Evolutionary conservation across 2,113 vertebrate species (phyloP).

Genomic region (Scophthalmus maximus): DNA sequence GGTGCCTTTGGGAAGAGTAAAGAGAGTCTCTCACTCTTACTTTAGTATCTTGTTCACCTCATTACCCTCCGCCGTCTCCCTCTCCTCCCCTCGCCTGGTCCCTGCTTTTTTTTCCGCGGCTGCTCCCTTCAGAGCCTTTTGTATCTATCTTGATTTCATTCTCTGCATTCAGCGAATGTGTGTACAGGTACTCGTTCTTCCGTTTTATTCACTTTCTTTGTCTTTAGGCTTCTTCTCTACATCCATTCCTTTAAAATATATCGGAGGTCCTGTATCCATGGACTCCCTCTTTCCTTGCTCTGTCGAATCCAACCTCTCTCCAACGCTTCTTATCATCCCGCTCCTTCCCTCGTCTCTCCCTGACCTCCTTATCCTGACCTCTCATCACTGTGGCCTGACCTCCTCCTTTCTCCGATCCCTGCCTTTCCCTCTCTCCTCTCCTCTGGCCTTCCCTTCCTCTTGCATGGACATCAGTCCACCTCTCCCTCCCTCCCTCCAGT

Average conservation of each 20-base stretch:
- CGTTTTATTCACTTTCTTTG: slow-evolving; percentile 1
- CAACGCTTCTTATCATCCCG: slow-evolving; percentile 34
- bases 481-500: slow-evolving; percentile 36
- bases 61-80: slow-evolving; percentile 23
- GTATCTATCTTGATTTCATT: slow-evolving; percentile 6
- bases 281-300: slow-evolving; percentile 10
- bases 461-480: slow-evolving; percentile 39
- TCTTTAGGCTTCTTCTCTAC: not conserved
- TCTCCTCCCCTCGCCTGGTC: not conserved
- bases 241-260: slow-evolving; percentile 4
- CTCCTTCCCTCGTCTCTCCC: slow-evolving; percentile 45
- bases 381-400: slow-evolving; percentile 52
- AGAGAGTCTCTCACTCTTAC: slow-evolving; percentile 11
- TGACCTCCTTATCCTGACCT: slow-evolving; percentile 49
- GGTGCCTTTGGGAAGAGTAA: slow-evolving; percentile 17
- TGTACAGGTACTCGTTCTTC: not conserved
- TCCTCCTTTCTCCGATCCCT: slow-evolving; percentile 37
- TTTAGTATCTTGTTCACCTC: slow-evolving; percentile 32
- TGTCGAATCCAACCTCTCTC: slow-evolving; percentile 44
- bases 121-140: not conserved
- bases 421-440: slow-evolving; percentile 17
- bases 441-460: slow-evolving; percentile 24
- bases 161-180: not conserved
- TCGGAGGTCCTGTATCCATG: slow-evolving; percentile 6
- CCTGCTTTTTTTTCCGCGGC: not conserved